Base-by-base conservation (phyloP, 2,797 vertebrate genomes). In the Aplochiton taeniatus region DNA sequence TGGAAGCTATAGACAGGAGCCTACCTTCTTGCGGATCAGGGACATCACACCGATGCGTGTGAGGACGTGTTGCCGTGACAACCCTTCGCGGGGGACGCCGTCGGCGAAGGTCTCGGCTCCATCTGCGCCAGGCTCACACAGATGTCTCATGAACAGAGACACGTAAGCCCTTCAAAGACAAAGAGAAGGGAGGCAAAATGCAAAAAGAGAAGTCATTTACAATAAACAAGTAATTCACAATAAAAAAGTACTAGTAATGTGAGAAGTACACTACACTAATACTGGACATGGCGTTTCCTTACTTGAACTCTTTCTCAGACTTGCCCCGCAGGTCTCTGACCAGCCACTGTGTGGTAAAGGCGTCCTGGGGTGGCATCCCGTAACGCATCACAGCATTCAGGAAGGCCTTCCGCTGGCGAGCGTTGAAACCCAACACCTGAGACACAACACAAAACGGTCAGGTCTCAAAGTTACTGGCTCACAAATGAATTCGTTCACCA, bases 371-470 rank as follows among this genome's bases (percentile, higher is more conserved):
- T 0, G 97, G 97, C 97, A 99, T 99, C 75, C 97, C 97, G 42
- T 99, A 99, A 70, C 97, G 96, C 97, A 99, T 99, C 80, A 99
- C 98, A 5, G 97, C 97, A 18, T 99, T 99, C 78, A 99, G 91
- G 92, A 98, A 98, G 51, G 97, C 97, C 86, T 99, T 99, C 84
- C 97, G 90, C 85, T 99, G 97, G n/a, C 97, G 95, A 56, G 96
- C 96, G 44, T 99, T 99, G 88, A 99, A 99, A 57, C 97, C 97
- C 88, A 99, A 79, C 48, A 99, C 97, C 97, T 99, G 76, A 14
- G 48, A 5, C 17, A 46, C 48, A 20, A 42, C 47, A 75, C 12
- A 49, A 0, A 3, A 55, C 16, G 14, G 41, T n/a, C 11, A 58
- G 44, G 12, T 16, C 9, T 45, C 6, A 59, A 44, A 59, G 17